A percentile compares a stretch with the other conserved stretches of the same genome.
Conservation (phyloP, 1,140 invertebrate genomes). For the Drosophila pseudoobscura region DNA sequence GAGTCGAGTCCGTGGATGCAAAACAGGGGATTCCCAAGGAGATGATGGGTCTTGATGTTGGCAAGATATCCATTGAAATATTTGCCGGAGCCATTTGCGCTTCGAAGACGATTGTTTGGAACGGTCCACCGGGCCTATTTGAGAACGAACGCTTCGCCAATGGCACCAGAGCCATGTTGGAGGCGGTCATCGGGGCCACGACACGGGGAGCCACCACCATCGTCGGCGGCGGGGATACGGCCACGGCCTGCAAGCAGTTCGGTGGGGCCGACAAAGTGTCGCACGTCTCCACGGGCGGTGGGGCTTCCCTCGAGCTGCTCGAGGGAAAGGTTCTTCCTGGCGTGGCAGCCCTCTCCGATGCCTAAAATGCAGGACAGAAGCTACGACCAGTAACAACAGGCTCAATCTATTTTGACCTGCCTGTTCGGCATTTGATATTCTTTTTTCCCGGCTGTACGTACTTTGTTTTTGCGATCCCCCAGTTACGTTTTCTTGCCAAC, state of each 20-base stretch:
- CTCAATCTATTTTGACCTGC: no score
- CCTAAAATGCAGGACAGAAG: conserved; percentile 70
- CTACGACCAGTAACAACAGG: no score
- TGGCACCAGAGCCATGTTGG: conserved; percentile 96
- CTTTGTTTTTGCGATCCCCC: no score
- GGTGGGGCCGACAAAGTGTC: conserved; percentile 98
- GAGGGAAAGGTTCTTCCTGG: conserved; percentile 95
- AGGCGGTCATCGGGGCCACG: conserved; percentile 95
- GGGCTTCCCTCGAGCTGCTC: conserved; percentile 97
- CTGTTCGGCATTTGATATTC: no score
- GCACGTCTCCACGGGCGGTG: conserved; percentile 99
- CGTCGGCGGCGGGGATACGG: conserved; percentile 98
- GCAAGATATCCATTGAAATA: conserved; percentile 90
- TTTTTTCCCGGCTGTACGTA: no score
- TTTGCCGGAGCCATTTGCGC: conserved; percentile 92
- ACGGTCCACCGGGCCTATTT: conserved; percentile 98
- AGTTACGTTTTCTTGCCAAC: not conserved
- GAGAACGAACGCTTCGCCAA: conserved; percentile 96
- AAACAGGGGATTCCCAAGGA: conserved; percentile 93
- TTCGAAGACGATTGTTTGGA: conserved; percentile 99
- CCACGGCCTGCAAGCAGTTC: conserved; percentile 98
- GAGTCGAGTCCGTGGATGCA: conserved; percentile 88
- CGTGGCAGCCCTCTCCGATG: conserved; percentile 93
- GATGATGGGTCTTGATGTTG: conserved; percentile 97
- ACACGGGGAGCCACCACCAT: conserved; percentile 91